phyloP scores from a whole-genome alignment of 2,797 vertebrate genomes.

The Loriculus beryllinus region DNA sequence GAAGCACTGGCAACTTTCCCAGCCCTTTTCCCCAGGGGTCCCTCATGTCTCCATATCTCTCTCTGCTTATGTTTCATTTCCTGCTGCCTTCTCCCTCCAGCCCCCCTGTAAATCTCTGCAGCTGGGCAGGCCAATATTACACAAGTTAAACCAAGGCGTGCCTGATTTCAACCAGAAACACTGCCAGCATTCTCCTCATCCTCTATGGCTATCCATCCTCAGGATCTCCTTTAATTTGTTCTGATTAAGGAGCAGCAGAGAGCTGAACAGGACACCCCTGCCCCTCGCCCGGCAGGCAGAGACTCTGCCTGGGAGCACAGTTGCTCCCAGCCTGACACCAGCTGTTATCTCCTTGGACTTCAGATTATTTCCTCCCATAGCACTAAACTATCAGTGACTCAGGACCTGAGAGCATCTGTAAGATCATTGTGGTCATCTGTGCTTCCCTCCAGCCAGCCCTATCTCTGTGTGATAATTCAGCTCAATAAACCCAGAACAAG shows the following conservation, averaged over 20 bases:
- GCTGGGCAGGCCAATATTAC: not conserved
- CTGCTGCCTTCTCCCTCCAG: not conserved
- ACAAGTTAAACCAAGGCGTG: not conserved
- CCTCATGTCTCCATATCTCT: not conserved
- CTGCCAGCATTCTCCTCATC: not conserved
- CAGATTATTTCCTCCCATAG: not conserved
- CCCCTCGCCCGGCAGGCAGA: not conserved
- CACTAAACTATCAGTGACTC: not conserved
- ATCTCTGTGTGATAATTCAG: not conserved
- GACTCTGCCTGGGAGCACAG: fast-evolving
- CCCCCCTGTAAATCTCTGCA: not conserved
- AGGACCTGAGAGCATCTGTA: not conserved
- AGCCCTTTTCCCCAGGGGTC: not conserved
- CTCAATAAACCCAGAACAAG: not conserved
- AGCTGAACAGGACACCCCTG: fast-evolving
- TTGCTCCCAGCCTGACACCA: not conserved
- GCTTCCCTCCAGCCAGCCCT: not conserved
- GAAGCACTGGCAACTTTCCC: not conserved
- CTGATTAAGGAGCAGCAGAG: not conserved
- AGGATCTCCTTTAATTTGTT: not conserved
- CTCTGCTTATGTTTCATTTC: not conserved
- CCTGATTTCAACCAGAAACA: not conserved
- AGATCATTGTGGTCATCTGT: not conserved
- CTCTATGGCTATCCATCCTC: not conserved
- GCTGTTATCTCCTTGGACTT: not conserved